These are phyloP conservation scores for Rousettus madagascariensis DNA, from an alignment of 2,797 vertebrate genomes.

Conservation along the genomic window DNA sequence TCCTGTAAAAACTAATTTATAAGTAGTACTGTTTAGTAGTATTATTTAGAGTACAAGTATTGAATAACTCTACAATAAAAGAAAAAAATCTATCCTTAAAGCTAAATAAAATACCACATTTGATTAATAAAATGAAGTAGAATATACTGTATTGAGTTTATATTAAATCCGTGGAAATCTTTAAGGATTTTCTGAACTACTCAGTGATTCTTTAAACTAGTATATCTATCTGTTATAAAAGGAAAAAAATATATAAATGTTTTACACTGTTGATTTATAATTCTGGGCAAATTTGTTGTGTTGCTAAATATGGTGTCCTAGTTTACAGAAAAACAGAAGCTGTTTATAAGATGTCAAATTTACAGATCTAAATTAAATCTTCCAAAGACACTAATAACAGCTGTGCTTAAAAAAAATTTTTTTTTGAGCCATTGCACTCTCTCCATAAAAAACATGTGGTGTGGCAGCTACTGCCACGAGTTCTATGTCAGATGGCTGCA, in stretches of 20 bases:
- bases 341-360: constrained; percentile 56
- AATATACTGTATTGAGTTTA: neutral
- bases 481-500: neutral
- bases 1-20: neutral
- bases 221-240: neutral
- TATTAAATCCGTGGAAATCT: neutral
- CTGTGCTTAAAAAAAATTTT: neutral
- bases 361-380: constrained; percentile 50
- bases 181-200: neutral
- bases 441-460: neutral
- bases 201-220: constrained; percentile 10
- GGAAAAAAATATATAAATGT: constrained; percentile 36
- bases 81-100: neutral
- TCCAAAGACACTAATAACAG: constrained; percentile 45
- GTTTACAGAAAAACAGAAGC: constrained; percentile 43
- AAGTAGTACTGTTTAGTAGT: neutral
- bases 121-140: neutral
- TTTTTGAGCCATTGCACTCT: neutral
- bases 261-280: constrained; percentile 36
- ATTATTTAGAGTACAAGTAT: neutral
- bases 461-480: neutral
- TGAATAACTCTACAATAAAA: neutral
- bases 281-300: constrained; percentile 54
- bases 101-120: neutral
- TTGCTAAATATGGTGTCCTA: constrained; percentile 61